phyloP scores from a whole-genome alignment of 2,888 invertebrate genomes.

The Hetaerina titia region DNA sequence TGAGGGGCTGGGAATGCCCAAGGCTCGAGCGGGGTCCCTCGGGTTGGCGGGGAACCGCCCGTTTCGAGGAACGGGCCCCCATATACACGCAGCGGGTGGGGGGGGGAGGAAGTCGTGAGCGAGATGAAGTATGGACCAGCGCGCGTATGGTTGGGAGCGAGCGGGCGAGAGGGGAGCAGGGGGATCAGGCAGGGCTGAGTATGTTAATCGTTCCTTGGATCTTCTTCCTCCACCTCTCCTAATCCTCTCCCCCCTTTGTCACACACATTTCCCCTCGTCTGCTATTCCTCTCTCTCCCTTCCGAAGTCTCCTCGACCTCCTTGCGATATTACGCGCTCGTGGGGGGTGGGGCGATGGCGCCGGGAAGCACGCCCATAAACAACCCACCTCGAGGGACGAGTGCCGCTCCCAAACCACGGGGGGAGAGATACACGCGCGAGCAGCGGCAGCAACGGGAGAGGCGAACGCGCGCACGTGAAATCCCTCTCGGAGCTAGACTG shows the following conservation, averaged over 20 bases:
- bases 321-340: background rate
- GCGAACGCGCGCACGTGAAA: background rate
- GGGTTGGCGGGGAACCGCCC: background rate
- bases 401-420: background rate
- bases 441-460: background rate
- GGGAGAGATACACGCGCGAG: too few species aligned
- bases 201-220: background rate
- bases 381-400: background rate
- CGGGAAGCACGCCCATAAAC: background rate
- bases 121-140: slow-evolving; percentile 27
- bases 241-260: background rate
- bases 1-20: background rate
- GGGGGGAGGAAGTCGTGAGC: background rate
- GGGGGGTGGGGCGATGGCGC: background rate
- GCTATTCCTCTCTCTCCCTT: too few species aligned
- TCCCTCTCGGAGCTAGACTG: background rate
- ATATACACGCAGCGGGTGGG: background rate
- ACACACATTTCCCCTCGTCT: background rate
- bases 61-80: background rate
- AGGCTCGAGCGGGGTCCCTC: background rate
- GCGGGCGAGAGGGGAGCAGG: too few species aligned
- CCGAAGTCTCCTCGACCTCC: too few species aligned
- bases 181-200: background rate
- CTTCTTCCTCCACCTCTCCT: background rate
- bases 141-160: too few species aligned